Evolutionary conservation across 2,888 invertebrate species (phyloP).

Genomic region (Stenolophus ochropezus): DNA sequence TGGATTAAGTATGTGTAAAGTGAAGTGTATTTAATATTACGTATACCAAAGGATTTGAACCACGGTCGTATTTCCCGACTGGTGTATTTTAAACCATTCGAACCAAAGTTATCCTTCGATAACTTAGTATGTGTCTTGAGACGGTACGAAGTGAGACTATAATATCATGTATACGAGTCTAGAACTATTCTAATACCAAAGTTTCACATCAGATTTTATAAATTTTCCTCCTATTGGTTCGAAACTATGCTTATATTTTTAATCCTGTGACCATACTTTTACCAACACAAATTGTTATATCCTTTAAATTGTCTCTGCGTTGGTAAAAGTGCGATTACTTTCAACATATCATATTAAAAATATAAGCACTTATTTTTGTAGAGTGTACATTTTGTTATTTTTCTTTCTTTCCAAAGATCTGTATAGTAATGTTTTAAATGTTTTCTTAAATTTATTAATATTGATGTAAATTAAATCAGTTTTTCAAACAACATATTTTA

Average conservation of each 20-base stretch:
- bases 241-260: conserved; percentile 52
- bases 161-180: conserved; percentile 59
- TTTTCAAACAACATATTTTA: conserved; percentile 31
- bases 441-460: conserved; percentile 61
- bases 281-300: too few species aligned
- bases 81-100: conserved; percentile 48
- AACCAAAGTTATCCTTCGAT: conserved; percentile 46
- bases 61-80: not conserved
- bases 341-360: conserved; percentile 38
- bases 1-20: too few species aligned
- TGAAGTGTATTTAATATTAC: not conserved
- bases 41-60: conserved; percentile 34
- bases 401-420: conserved; percentile 55
- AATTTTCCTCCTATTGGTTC: conserved; percentile 23
- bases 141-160: conserved; percentile 58
- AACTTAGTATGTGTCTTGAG: conserved; percentile 55
- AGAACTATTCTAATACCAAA: conserved; percentile 53
- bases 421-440: conserved; percentile 60
- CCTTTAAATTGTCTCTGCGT: too few species aligned
- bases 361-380: conserved; percentile 59
- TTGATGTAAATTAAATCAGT: conserved; percentile 59
- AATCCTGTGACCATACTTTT: conserved; percentile 1
- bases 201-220: conserved; percentile 49
- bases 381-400: conserved; percentile 51
- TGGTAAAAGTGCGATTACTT: not conserved